A percentile compares a stretch with the other conserved stretches of the same genome.
These are phyloP conservation scores for Sycon ciliatum DNA, from an alignment of 37 sponge, comb jelly and placozoan genomes.

Conservation along the genomic window DNA sequence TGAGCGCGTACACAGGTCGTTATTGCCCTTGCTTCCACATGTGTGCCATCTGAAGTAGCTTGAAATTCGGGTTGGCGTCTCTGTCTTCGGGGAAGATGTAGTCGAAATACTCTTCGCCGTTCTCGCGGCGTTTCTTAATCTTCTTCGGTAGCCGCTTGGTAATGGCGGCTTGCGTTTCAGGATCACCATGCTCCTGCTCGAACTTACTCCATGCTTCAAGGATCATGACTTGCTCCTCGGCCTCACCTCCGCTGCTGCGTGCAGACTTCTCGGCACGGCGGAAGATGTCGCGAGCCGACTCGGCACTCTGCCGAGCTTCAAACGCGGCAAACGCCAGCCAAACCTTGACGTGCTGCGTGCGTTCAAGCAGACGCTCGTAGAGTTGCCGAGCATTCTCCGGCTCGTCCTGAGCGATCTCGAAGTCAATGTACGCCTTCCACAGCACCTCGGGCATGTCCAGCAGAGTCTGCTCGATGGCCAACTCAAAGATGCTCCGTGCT, in stretches of 20 bases:
- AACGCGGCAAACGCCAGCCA: slow-evolving; percentile 90
- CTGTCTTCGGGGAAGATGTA: slow-evolving; percentile 93
- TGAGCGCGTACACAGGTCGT: background rate
- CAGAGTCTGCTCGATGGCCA: slow-evolving; percentile 79
- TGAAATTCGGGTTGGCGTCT: slow-evolving; percentile 67
- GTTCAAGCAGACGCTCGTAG: slow-evolving; percentile 74
- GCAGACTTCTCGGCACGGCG: slow-evolving; percentile 44
- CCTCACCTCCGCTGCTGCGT: no score
- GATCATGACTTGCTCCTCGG: slow-evolving; percentile 73
- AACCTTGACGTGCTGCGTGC: slow-evolving; percentile 90
- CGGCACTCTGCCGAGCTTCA: slow-evolving; percentile 43
- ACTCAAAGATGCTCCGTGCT: slow-evolving; percentile 80
- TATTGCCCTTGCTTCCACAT: slow-evolving; percentile 77
- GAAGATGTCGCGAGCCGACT: slow-evolving; percentile 53
- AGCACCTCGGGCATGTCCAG: slow-evolving; percentile 97
- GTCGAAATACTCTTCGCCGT: slow-evolving; percentile 98
- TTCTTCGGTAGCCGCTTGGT: slow-evolving; percentile 61
- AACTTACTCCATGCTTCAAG: slow-evolving; percentile 87
- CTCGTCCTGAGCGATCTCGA: slow-evolving; percentile 86
- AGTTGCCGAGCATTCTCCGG: slow-evolving; percentile 50
- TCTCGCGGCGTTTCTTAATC: slow-evolving; percentile 86
- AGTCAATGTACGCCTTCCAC: slow-evolving; percentile 98
- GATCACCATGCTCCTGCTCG: slow-evolving; percentile 60
- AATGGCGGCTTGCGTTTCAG: slow-evolving; percentile 36
- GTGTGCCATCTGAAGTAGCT: slow-evolving; percentile 84